These are phyloP conservation scores for Drepana falcataria DNA, from an alignment of 2,888 invertebrate species.

Conservation along the genomic window DNA sequence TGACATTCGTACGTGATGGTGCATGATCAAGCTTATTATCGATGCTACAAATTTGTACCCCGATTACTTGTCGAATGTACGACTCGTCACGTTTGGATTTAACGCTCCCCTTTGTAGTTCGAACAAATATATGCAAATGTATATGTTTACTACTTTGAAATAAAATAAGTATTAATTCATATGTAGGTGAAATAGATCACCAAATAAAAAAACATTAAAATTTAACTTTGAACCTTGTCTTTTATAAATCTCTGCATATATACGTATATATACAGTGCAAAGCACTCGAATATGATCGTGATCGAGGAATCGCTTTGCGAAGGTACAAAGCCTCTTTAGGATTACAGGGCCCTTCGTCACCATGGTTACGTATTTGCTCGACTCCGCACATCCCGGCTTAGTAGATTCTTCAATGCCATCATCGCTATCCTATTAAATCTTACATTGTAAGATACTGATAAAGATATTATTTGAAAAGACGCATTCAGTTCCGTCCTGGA, in stretches of 20 bases:
- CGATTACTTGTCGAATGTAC: slow-evolving; percentile 37
- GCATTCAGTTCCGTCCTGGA: background rate
- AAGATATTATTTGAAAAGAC: slow-evolving; percentile 23
- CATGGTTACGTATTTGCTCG: slow-evolving; percentile 64
- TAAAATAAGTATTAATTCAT: too few species aligned
- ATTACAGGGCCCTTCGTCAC: slow-evolving; percentile 66
- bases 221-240: too few species aligned
- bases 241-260: slow-evolving; percentile 12
- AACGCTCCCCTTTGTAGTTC: slow-evolving; percentile 41
- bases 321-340: slow-evolving; percentile 69
- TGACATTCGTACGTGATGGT: slow-evolving; percentile 58
- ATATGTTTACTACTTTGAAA: slow-evolving; percentile 1
- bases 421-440: slow-evolving; percentile 67
- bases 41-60: slow-evolving; percentile 53
- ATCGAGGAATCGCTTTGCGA: slow-evolving; percentile 36
- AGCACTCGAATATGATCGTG: slow-evolving; percentile 52
- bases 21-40: slow-evolving; percentile 74
- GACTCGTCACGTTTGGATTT: slow-evolving; percentile 65
- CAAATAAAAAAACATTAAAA: too few species aligned
- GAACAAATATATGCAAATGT: slow-evolving; percentile 34
- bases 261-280: slow-evolving; percentile 33
- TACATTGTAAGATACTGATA: slow-evolving; percentile 44
- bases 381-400: slow-evolving; percentile 61
- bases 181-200: too few species aligned
- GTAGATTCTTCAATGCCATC: slow-evolving; percentile 59